These are phyloP conservation scores for Myiopsitta monachus DNA, from an alignment of 2,113 vertebrate genomes.

Conservation along the genomic window DNA sequence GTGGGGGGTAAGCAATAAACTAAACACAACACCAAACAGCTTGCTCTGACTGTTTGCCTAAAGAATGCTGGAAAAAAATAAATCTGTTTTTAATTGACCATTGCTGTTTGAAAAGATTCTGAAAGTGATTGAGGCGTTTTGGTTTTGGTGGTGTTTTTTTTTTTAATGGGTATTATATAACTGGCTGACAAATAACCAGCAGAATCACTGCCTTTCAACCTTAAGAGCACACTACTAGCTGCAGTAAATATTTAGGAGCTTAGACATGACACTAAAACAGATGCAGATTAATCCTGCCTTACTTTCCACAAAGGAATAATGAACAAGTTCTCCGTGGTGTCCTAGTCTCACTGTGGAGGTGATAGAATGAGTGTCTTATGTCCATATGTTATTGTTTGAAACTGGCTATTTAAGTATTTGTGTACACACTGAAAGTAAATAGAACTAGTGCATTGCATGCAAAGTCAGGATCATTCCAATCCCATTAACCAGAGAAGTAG, in stretches of 20 bases:
- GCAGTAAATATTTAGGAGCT: background rate
- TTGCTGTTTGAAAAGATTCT: background rate
- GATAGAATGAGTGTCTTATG: background rate
- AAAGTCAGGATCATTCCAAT: background rate
- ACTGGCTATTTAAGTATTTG: background rate
- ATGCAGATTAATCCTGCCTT: background rate
- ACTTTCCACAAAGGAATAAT: background rate
- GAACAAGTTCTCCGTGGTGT: background rate
- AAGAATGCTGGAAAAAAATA: background rate
- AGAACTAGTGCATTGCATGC: background rate
- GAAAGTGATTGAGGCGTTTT: background rate
- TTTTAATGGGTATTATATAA: background rate
- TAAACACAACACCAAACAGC: background rate
- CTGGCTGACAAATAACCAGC: background rate
- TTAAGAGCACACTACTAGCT: background rate
- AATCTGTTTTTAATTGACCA: background rate
- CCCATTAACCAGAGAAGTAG: background rate
- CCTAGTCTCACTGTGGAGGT: background rate
- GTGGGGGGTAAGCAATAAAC: background rate
- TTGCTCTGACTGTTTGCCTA: background rate
- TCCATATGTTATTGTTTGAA: background rate
- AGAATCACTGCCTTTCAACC: conserved; percentile 25
- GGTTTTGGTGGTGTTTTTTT: background rate
- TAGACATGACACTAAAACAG: background rate
- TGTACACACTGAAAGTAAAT: background rate